A percentile compares a stretch with the other conserved stretches of the same genome.
Evolutionary conservation across 2,888 invertebrate species (phyloP).

Genomic region (Phasia obesa): DNA sequence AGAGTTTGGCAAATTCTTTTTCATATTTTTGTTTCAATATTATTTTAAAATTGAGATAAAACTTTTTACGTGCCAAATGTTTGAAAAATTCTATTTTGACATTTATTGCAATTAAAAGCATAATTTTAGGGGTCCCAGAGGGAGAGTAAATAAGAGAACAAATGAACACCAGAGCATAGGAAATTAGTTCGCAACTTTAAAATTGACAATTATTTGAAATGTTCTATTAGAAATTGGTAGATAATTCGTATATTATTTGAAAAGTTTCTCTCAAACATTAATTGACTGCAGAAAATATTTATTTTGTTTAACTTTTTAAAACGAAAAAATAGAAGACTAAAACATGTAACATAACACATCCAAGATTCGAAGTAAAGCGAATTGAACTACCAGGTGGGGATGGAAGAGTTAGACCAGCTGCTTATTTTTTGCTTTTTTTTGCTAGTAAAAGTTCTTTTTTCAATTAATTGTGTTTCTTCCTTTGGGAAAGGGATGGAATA

Average conservation of each 20-base stretch:
- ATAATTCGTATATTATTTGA: constrained; percentile 30
- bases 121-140: not conserved
- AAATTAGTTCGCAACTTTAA: constrained; percentile 51
- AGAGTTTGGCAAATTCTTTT: constrained; percentile 49
- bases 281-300: constrained; percentile 1
- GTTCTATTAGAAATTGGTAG: constrained; percentile 34
- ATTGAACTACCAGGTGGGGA: no score
- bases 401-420: no score
- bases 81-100: constrained; percentile 62
- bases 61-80: constrained; percentile 65
- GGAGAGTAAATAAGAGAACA: not conserved
- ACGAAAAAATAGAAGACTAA: no score
- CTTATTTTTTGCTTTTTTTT: no score
- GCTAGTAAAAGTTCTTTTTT: no score
- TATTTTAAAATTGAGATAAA: constrained; percentile 59
- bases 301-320: no score
- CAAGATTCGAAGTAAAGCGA: no score
- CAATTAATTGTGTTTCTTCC: no score
- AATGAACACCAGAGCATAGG: constrained; percentile 10
- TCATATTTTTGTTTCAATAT: constrained; percentile 3
- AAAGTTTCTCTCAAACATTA: constrained; percentile 42
- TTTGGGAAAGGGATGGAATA: no score
- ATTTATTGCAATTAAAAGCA: constrained; percentile 70
- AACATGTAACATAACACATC: no score
- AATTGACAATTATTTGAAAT: constrained; percentile 68